Percentiles rank a stretch among this genome's conserved stretches.
Conservation (phyloP, 2,113 vertebrate genomes). For the Corythoichthys haematopterus region DNA sequence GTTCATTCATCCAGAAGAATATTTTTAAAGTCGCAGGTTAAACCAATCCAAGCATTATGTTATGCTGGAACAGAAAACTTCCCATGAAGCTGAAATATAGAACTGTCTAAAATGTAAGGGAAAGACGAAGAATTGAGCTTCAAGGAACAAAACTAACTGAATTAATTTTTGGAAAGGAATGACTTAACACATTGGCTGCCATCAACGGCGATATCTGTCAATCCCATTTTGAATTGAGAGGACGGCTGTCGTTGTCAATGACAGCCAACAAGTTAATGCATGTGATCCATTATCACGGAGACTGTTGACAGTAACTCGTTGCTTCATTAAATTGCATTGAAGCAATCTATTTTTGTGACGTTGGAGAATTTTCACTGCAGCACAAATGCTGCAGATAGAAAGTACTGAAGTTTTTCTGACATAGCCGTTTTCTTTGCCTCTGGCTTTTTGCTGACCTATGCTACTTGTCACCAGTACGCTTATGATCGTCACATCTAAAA, state of each 20-base stretch:
- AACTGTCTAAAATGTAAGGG: background rate
- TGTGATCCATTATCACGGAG: background rate
- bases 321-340: background rate
- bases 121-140: background rate
- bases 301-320: background rate
- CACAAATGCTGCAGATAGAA: background rate
- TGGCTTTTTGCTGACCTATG: background rate
- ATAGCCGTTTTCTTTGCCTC: background rate
- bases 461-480: background rate
- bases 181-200: too few species aligned
- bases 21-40: background rate
- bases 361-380: background rate
- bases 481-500: background rate
- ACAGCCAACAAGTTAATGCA: background rate
- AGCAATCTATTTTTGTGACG: background rate
- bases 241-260: too few species aligned
- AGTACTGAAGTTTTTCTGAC: background rate
- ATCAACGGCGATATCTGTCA: too few species aligned
- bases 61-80: background rate
- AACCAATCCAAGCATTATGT: background rate
- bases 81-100: background rate
- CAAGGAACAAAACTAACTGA: background rate
- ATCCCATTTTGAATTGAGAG: too few species aligned
- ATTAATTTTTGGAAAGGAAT: background rate
- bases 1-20: background rate